Evolutionary conservation across 2,797 vertebrate genomes (phyloP), one percentile per base, ranked within the genome.

Genomic region (Merluccius polli): DNA sequence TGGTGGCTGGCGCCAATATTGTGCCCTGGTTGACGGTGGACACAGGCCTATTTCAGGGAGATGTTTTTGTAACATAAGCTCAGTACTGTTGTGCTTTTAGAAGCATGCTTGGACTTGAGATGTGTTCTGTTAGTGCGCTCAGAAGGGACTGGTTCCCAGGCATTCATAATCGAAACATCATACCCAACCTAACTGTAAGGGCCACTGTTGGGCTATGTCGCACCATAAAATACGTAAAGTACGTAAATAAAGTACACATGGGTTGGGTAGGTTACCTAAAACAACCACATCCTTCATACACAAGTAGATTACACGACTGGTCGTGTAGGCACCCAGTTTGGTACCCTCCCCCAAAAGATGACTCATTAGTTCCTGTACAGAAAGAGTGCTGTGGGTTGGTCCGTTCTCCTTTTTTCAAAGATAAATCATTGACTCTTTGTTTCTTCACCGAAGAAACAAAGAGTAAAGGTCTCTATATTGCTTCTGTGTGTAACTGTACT

Each of bases 371-470:
- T 68, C 16, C 18, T 41, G 24, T 10, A 71, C 73, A 30, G 77
- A 24, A 15, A 18, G 27, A 12, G 29, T 16, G 73, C 35, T 12
- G 35, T n/a, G n/a, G 31, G 31, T 69, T 38, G 41, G 75, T 41
- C 32, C 3, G 72, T 78, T 81, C 75, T 85, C 81, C 74, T 83
- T 82, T 81, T 77, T 75, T 32, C 68, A 31, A 67, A 48, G 80
- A 75, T 92, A 89, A 92, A 91, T 92, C 38, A 91, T 91, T 93
- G 63, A 89, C 87, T 74, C 78, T 48, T 69, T 71, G 36, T 82
- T 76, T 73, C 79, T 78, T 78, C 81, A 4, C 59, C 30, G 36
- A 78, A 89, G 84, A 90, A 76, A 67, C 88, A 89, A 89, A 91
- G 89, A 90, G 74, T 87, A 89, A 86, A 85, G 81, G 74, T n/a